Percentiles rank a stretch among this genome's conserved stretches.
Evolutionary conservation across 2,888 invertebrate genomes (phyloP).

Genomic region (Lycocerus yunnanus): DNA sequence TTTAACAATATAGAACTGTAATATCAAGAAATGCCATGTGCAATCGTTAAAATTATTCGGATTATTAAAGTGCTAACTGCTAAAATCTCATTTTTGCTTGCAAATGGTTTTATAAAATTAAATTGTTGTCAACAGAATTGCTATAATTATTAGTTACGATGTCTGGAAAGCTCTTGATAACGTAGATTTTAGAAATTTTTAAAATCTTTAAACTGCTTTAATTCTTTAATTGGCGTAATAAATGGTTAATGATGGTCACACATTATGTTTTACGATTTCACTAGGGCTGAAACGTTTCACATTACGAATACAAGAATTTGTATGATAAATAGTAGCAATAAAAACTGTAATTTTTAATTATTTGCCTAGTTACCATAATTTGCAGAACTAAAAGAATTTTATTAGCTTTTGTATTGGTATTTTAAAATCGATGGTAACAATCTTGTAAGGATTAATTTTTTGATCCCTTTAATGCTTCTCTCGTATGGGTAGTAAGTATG

Average conservation of each 20-base stretch:
- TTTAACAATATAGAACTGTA: slow-evolving; percentile 24
- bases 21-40: slow-evolving; percentile 26
- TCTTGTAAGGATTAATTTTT: too few relatives aligned
- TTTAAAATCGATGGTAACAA: too few relatives aligned
- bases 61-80: slow-evolving; percentile 23
- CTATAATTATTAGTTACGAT: slow-evolving; percentile 21
- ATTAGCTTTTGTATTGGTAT: neutral
- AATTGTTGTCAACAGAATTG: slow-evolving; percentile 17
- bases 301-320: neutral
- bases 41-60: slow-evolving; percentile 28
- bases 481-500: too few relatives aligned
- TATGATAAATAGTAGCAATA: too few relatives aligned
- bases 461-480: too few relatives aligned
- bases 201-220: neutral
- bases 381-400: neutral
- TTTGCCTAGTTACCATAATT: neutral
- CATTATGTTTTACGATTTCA: neutral
- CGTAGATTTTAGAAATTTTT: slow-evolving; percentile 1
- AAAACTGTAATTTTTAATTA: neutral
- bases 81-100: slow-evolving; percentile 28
- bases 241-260: neutral
- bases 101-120: slow-evolving; percentile 24
- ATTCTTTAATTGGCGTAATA: neutral
- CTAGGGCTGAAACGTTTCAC: neutral
- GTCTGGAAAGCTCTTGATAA: slow-evolving; percentile 16